Percentiles rank a stretch among this genome's conserved stretches.
These are phyloP conservation scores for Leptura quadrifasciata DNA, from an alignment of 2,888 invertebrate species.

Conservation along the genomic window DNA sequence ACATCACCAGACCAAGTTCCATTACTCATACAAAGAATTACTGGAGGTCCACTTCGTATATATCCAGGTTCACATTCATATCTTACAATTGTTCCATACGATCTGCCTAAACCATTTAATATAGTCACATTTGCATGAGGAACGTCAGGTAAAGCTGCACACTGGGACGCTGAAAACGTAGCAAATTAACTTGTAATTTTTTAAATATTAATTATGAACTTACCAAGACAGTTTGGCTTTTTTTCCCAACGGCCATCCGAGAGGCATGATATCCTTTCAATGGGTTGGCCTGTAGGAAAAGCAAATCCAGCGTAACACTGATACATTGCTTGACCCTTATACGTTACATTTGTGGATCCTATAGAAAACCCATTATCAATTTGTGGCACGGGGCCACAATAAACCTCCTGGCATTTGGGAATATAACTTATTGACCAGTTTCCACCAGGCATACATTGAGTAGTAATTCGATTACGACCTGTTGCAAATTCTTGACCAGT, in stretches of 20 bases:
- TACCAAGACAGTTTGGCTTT: conserved; percentile 91
- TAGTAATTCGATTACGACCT: conserved; percentile 88
- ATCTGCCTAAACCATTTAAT: conserved; percentile 92
- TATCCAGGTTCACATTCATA: conserved; percentile 95
- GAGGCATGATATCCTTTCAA: conserved; percentile 91
- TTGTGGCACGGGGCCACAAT: conserved; percentile 98
- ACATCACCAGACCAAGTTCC: conserved; percentile 96
- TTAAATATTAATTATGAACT: conserved; percentile 52
- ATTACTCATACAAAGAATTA: conserved; percentile 95
- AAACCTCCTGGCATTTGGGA: conserved; percentile 96
- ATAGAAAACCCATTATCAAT: conserved; percentile 98
- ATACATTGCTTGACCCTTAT: conserved; percentile 93
- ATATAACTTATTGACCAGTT: conserved; percentile 95
- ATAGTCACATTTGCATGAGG: conserved; percentile 91
- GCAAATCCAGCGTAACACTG: conserved; percentile 98
- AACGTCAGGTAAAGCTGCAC: conserved; percentile 90
- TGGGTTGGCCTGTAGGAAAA: conserved; percentile 90
- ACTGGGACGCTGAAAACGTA: conserved; percentile 87
- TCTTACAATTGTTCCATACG: conserved; percentile 94
- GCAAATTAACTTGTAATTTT: not conserved
- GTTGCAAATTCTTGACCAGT: conserved; percentile 96
- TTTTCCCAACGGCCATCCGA: conserved; percentile 95
- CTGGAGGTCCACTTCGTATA: conserved; percentile 90
- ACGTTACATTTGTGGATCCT: conserved; percentile 96
- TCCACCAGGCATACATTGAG: conserved; percentile 91